A percentile compares a stretch with the other conserved stretches of the same genome.
These are phyloP conservation scores for Cichladusa arquata DNA, from an alignment of 2,113 vertebrate species.

Conservation along the genomic window DNA sequence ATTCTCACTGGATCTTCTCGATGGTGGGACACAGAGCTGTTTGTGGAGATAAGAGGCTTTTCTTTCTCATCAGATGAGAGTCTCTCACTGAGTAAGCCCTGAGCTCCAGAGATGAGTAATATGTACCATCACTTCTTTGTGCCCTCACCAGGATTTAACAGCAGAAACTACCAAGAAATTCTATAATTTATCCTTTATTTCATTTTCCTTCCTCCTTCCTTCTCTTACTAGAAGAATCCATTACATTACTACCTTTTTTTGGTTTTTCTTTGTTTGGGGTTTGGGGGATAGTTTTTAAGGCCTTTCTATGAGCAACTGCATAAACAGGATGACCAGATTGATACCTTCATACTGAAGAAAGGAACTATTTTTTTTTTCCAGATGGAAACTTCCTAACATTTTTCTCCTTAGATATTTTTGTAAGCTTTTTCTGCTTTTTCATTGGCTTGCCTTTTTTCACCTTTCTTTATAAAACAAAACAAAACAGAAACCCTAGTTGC, in stretches of 20 bases:
- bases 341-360: background rate
- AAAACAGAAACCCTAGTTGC: accelerated
- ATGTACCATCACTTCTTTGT: background rate
- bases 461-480: background rate
- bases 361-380: background rate
- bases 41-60: background rate
- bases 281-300: background rate
- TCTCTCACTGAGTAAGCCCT: background rate
- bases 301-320: background rate
- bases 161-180: background rate
- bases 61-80: background rate
- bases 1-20: background rate
- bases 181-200: background rate
- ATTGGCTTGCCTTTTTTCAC: background rate
- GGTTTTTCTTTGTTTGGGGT: background rate
- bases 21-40: background rate
- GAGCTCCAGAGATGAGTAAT: background rate
- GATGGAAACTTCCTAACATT: background rate
- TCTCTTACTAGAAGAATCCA: background rate
- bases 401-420: background rate
- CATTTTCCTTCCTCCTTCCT: background rate
- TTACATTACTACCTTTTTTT: background rate
- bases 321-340: background rate
- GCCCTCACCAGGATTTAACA: background rate
- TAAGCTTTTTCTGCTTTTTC: background rate